Conservation (phyloP, 2,888 invertebrate species). For the Bruchidius siliquastri region DNA sequence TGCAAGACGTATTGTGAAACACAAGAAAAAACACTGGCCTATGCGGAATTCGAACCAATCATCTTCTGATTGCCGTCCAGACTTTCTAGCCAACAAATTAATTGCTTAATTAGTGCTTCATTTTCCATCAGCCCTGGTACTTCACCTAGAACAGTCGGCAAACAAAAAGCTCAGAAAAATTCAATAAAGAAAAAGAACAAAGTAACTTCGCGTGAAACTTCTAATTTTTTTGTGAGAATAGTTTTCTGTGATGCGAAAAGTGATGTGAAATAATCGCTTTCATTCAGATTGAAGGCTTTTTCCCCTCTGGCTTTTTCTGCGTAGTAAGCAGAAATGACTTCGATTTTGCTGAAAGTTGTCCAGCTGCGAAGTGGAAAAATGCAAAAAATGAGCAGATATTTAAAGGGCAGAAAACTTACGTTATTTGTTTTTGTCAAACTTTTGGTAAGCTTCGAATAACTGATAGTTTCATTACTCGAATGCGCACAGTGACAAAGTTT, state of each 20-base stretch:
- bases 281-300: not conserved
- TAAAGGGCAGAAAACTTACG: not conserved
- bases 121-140: not conserved
- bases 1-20: too few relatives aligned
- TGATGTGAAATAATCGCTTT: not conserved
- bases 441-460: not conserved
- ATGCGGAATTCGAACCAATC: too few relatives aligned
- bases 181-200: not conserved
- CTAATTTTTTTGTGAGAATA: not conserved
- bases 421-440: not conserved
- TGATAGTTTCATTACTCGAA: not conserved
- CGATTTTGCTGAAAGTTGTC: not conserved
- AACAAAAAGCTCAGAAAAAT: not conserved
- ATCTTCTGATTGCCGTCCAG: too few relatives aligned
- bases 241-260: not conserved
- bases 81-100: too few relatives aligned
- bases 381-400: not conserved
- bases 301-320: not conserved
- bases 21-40: too few relatives aligned
- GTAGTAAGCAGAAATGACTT: not conserved
- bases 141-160: not conserved
- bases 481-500: not conserved
- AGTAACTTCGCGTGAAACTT: not conserved
- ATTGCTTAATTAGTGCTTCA: too few relatives aligned
- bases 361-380: not conserved